phyloP scores from a whole-genome alignment of 2,113 vertebrate species.

The Antechinus flavipes region DNA sequence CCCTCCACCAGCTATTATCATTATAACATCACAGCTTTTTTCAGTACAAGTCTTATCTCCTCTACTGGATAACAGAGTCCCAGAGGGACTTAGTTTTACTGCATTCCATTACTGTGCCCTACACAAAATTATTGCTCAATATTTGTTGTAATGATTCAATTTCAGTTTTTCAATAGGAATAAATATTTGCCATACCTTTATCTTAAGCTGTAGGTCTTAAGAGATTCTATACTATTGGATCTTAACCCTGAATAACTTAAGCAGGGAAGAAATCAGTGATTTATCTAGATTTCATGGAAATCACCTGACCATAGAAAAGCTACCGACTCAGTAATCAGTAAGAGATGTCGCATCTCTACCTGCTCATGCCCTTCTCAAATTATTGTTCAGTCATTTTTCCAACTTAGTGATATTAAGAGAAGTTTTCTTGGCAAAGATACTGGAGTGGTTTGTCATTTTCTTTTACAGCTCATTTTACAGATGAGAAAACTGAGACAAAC shows the following conservation, averaged over 20 bases:
- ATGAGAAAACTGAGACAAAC: neutral
- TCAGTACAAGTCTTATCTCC: neutral
- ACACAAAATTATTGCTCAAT: neutral
- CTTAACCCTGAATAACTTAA: neutral
- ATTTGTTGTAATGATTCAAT: neutral
- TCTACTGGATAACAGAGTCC: neutral
- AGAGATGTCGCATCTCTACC: neutral
- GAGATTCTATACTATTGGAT: neutral
- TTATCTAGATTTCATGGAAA: neutral
- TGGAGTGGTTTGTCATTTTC: neutral
- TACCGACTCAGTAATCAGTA: neutral
- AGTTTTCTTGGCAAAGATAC: neutral
- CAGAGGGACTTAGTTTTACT: neutral
- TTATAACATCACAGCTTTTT: neutral
- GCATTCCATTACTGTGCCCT: neutral
- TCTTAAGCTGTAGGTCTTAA: neutral
- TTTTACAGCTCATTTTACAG: neutral
- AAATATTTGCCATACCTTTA: neutral
- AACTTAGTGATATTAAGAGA: neutral
- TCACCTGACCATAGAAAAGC: neutral
- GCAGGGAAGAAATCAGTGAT: neutral
- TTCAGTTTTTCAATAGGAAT: neutral
- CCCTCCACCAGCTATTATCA: neutral
- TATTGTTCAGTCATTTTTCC: neutral
- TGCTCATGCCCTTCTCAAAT: neutral